Percentiles rank a stretch among this genome's conserved stretches.
phyloP scores from a whole-genome alignment of 2,113 vertebrate species.

The Hyperopisus bebe region DNA sequence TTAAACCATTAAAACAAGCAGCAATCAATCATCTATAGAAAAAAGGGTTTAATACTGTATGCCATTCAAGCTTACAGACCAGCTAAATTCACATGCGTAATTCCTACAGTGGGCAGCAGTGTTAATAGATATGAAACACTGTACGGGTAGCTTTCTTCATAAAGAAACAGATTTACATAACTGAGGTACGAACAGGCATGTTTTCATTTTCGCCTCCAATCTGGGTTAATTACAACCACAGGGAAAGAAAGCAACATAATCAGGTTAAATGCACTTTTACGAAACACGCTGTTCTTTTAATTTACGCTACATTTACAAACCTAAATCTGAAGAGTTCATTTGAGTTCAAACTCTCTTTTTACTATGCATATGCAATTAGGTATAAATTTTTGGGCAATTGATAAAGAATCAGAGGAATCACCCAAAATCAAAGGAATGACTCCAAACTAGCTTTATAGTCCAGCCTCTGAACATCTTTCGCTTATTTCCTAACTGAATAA shows the following conservation, averaged over 20 bases:
- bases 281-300: background rate
- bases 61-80: background rate
- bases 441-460: background rate
- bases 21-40: background rate
- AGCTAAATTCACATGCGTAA: background rate
- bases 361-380: background rate
- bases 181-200: background rate
- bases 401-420: background rate
- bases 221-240: background rate
- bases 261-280: background rate
- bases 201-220: background rate
- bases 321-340: background rate
- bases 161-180: background rate
- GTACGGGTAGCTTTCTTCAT: background rate
- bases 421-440: background rate
- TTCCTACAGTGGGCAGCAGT: background rate
- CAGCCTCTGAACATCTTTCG: background rate
- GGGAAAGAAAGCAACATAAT: background rate
- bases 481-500: background rate
- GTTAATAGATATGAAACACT: background rate
- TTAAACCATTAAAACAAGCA: background rate
- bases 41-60: background rate
- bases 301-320: background rate
- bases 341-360: background rate
- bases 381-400: background rate